Base-by-base conservation (phyloP, 92 coral and sea anemone genomes). In the Porites rus region DNA sequence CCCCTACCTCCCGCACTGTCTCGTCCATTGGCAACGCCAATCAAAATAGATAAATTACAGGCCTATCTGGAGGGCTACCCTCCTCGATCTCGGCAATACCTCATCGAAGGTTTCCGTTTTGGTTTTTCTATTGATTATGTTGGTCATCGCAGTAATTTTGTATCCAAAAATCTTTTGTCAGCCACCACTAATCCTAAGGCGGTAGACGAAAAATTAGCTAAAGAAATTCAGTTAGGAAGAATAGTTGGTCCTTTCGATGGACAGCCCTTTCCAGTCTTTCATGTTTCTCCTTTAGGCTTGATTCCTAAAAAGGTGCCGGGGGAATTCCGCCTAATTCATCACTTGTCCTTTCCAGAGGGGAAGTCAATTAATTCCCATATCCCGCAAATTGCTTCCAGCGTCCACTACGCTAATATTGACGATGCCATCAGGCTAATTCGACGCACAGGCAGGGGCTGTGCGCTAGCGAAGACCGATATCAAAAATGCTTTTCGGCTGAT, bases 371-470 rank as follows among this genome's bases (percentile, higher is more conserved):
- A 20, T n/a, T 18, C 24, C 7, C 11, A 10, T 9, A 65, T 20
- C 24, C 70, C 43, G 1, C 7, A 65, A 10, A 19, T 24, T 13
- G 1, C 17, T 0, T 12, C 21, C 0, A 11, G 78, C 0, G 87
- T 83, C 6, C 72, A 72, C 28, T 83, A 83, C 18, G 79, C 87
- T 11, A 50, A 58, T 21, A 59, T 83, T 0, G 90, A 83, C 12
- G 85, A 89, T 76, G 92, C 92, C 1, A 24, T 89, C 0, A 11
- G 28, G 11, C 3, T 84, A 0, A 61, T 77, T 24, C 78, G 79
- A 22, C 14, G 62, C 18, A 7, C 22, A 3, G 92, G 92, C 13
- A 68, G n/a, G 51, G 88, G 75, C 51, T 76, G 86, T 69, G 8
- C 46, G 0, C 54, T 50, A 6, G 76, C 25, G 4, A 50, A 72